Conservation (phyloP, 2,888 invertebrate genomes). For the Limnephilus rhombicus region DNA sequence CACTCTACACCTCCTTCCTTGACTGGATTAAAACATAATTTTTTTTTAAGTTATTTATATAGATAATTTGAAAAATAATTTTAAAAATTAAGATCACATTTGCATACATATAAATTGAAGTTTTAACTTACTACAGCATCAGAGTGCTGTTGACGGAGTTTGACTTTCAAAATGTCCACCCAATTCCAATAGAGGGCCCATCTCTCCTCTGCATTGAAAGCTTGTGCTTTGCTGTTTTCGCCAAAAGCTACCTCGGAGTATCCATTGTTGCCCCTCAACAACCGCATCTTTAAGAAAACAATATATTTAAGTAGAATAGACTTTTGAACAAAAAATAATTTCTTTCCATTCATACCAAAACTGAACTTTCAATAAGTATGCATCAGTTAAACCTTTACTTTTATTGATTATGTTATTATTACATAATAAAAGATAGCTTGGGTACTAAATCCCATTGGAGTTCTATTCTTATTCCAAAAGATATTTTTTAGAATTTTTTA, state of each 20-base stretch:
- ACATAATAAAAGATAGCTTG: no score
- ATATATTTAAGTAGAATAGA: neutral
- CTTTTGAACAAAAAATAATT: neutral
- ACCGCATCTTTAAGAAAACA: neutral
- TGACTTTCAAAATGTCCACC: neutral
- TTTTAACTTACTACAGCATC: neutral
- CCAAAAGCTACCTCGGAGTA: neutral
- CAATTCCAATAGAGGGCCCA: slow-evolving; percentile 72
- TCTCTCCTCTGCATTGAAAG: slow-evolving; percentile 67
- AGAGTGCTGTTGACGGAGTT: neutral
- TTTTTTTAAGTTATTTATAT: no score
- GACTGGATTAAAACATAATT: no score
- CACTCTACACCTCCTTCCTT: no score
- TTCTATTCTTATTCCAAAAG: neutral
- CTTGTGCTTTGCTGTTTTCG: neutral
- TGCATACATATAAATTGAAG: neutral
- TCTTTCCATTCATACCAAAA: neutral
- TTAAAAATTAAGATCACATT: no score
- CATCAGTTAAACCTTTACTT: neutral
- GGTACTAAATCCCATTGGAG: neutral
- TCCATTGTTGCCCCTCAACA: slow-evolving; percentile 9
- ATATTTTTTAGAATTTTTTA: neutral
- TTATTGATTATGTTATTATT: neutral
- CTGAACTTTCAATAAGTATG: neutral
- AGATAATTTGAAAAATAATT: no score